phyloP scores from a whole-genome alignment of 2,113 vertebrate genomes.

The Panthera tigris region DNA sequence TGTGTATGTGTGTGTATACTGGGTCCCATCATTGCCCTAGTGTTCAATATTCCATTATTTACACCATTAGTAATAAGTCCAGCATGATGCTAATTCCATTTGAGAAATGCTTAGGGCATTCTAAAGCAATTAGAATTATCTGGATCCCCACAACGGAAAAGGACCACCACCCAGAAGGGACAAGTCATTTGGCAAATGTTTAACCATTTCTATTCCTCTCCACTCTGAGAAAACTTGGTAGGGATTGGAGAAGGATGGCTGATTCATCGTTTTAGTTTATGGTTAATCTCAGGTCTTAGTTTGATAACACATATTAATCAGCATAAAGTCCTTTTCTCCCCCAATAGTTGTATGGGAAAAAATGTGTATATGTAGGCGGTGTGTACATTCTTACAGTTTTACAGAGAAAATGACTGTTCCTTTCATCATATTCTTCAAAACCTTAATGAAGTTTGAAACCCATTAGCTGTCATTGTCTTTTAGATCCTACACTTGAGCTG shows the following conservation, averaged over 20 bases:
- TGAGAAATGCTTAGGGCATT: background rate
- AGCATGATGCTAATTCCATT: background rate
- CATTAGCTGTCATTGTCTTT: background rate
- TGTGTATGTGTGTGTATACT: background rate
- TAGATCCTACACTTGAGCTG: background rate
- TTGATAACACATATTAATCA: background rate
- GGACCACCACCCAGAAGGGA: background rate
- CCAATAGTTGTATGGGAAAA: background rate
- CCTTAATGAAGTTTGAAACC: background rate
- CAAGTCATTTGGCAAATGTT: background rate
- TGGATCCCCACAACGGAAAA: background rate
- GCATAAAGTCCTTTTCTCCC: background rate
- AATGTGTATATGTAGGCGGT: background rate
- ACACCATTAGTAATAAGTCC: background rate
- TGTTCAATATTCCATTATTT: background rate
- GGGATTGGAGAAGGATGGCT: background rate
- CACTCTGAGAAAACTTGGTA: background rate
- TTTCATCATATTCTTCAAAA: slow-evolving; percentile 9
- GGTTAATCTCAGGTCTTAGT: background rate
- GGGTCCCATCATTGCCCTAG: background rate
- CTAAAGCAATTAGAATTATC: background rate
- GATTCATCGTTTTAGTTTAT: background rate
- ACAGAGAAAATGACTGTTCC: background rate
- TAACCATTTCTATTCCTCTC: background rate
- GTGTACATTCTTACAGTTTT: background rate